These are phyloP conservation scores for Acheta domesticus DNA, from an alignment of 2,888 invertebrate genomes.

Conservation along the genomic window DNA sequence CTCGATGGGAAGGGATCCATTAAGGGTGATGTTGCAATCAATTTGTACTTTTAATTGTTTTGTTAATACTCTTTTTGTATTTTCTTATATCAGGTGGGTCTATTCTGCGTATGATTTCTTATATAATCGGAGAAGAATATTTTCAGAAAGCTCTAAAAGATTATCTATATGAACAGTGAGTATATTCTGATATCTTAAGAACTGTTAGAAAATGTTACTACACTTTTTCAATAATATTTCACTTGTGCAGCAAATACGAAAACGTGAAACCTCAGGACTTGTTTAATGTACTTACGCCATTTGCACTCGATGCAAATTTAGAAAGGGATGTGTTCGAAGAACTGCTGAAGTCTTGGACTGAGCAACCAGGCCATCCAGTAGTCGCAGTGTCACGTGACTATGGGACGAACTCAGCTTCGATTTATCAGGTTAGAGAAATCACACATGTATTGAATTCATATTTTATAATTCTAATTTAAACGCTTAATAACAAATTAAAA, in stretches of 20 bases:
- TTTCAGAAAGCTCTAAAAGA: conserved; percentile 46
- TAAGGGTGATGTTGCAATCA: too few relatives aligned
- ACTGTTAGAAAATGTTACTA: too few relatives aligned
- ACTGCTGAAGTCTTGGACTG: conserved; percentile 22
- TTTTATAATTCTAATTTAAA: too few relatives aligned
- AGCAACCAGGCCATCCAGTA: conserved; percentile 25
- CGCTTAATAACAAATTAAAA: too few relatives aligned
- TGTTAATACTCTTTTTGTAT: background rate
- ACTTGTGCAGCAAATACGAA: conserved; percentile 29
- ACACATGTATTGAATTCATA: too few relatives aligned
- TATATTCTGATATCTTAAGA: background rate
- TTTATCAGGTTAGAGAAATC: background rate
- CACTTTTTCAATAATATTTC: too few relatives aligned
- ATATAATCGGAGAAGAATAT: conserved; percentile 48
- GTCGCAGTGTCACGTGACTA: conserved; percentile 23
- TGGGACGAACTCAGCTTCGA: background rate
- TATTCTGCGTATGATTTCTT: conserved; percentile 53
- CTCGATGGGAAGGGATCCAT: too few relatives aligned
- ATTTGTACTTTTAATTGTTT: background rate
- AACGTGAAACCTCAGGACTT: background rate
- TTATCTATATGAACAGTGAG: conserved; percentile 29
- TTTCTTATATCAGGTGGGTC: conserved; percentile 47
- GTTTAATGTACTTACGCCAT: conserved; percentile 40
- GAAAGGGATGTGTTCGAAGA: background rate
- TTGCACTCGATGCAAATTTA: background rate